Conservation (phyloP, 2,888 invertebrate genomes). For the Limnephilus marmoratus region DNA sequence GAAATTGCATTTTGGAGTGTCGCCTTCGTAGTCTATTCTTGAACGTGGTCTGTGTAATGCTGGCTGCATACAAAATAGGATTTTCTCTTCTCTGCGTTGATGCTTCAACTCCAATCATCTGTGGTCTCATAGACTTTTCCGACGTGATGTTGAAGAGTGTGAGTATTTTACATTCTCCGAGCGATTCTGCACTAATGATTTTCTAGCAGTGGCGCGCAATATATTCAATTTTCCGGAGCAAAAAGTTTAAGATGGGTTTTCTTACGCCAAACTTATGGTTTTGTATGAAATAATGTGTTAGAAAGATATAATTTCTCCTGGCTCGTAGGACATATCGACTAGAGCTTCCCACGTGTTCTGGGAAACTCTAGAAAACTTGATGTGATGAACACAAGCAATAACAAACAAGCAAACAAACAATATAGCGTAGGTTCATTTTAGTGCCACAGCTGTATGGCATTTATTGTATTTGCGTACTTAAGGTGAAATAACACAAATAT, state of each 20-base stretch:
- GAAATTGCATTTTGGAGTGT: not conserved
- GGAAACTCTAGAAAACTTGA: too few species aligned
- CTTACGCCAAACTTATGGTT: not conserved
- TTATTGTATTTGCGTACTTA: too few species aligned
- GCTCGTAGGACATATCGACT: too few species aligned
- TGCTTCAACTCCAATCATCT: not conserved
- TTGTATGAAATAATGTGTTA: not conserved
- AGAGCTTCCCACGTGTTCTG: too few species aligned
- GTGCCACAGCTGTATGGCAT: too few species aligned
- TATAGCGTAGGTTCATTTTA: too few species aligned
- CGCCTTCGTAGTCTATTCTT: not conserved
- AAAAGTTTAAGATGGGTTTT: not conserved
- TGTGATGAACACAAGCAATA: too few species aligned
- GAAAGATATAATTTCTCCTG: not conserved
- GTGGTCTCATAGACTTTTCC: not conserved
- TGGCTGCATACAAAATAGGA: slow-evolving; percentile 5
- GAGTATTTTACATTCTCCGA: not conserved
- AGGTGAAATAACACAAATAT: too few species aligned
- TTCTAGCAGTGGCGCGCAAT: not conserved
- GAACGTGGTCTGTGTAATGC: not conserved
- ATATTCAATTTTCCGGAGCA: not conserved
- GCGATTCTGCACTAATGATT: not conserved
- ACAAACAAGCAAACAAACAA: too few species aligned
- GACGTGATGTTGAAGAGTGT: not conserved
- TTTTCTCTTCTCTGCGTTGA: not conserved